Evolutionary conservation across 2,888 invertebrate genomes (phyloP), one percentile per base, ranked within the genome.

Genomic region (Deilephila elpenor): DNA sequence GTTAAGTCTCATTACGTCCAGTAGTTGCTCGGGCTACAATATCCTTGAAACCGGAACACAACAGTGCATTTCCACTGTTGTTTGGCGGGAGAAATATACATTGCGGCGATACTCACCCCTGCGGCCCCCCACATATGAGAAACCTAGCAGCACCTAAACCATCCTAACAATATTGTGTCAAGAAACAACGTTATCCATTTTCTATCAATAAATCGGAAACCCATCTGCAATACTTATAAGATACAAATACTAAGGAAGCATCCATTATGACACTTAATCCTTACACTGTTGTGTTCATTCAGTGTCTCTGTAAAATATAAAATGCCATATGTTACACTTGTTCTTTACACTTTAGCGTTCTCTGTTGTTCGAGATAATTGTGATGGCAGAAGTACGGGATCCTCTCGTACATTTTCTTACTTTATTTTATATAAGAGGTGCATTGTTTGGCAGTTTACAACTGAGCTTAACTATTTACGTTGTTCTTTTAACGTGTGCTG

Each of bases 301-400:
- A 67, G 67, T 67, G 44, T 67, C 25, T 67, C 56, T 5, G 56
- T 44, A 51, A 51, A 67, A 17, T 67, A 67, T 67, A 67, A 51
- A 67, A 67, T 20, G 67, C 67, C 67, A 67, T 67, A 67, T 67
- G 51, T 67, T 51, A 67, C 64, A 64, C 51, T 20, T 44, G 67
- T 44, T 44, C 67, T 25, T 51, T 67, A 67, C 67, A 67, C 51
- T 67, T 67, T 67, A 51, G 67, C 17, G 44, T 25, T 5, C 67
- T 67, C 67, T 67, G 25, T 67, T 67, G 44, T 51, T 67, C 44
- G 67, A 67, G 67, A 67, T 67, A 67, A 67, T 67, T 67, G 67
- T 67, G 67, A 67, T 67, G 67, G 67, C 67, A 67, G 44, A 67
- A 51, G 25, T 67, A 67, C 25, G 67, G 44, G 20, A 51, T 51